phyloP scores from a whole-genome alignment of 2,888 invertebrate species.

The Melikaiella ostensackeni region DNA sequence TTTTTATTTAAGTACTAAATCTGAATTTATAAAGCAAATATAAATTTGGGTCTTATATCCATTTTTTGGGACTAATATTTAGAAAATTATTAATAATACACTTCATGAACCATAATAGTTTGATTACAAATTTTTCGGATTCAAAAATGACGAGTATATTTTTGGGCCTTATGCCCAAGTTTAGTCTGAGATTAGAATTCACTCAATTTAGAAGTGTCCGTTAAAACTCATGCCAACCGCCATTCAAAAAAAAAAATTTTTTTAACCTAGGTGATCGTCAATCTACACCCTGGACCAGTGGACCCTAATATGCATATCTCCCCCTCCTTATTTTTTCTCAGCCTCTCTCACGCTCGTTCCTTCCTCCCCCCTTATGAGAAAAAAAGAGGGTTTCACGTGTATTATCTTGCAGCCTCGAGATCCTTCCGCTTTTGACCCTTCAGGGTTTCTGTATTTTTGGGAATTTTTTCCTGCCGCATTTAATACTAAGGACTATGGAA shows the following conservation, averaged over 20 bases:
- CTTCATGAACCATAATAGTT: neutral
- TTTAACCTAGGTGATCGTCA: slow-evolving; percentile 39
- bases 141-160: neutral
- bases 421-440: slow-evolving; percentile 44
- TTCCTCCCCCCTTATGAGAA: slow-evolving; percentile 43
- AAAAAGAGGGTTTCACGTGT: slow-evolving; percentile 43
- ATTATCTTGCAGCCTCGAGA: slow-evolving; percentile 54
- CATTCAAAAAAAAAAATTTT: neutral
- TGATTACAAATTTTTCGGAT: neutral
- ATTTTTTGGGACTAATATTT: too few species aligned
- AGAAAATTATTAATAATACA: too few species aligned
- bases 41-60: too few species aligned
- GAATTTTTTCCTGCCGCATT: slow-evolving; percentile 56
- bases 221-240: slow-evolving; percentile 10
- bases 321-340: slow-evolving; percentile 27
- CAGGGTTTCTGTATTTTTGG: slow-evolving; percentile 62
- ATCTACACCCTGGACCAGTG: slow-evolving; percentile 37
- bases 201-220: neutral
- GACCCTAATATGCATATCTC: slow-evolving; percentile 34
- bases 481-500: slow-evolving; percentile 46
- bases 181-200: neutral
- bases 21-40: too few species aligned
- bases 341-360: slow-evolving; percentile 51
- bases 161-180: neutral
- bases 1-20: too few species aligned